Evolutionary conservation across 1,140 invertebrate genomes (phyloP), one percentile per base, ranked within the genome.

Genomic region (Holotrichia oblita): DNA sequence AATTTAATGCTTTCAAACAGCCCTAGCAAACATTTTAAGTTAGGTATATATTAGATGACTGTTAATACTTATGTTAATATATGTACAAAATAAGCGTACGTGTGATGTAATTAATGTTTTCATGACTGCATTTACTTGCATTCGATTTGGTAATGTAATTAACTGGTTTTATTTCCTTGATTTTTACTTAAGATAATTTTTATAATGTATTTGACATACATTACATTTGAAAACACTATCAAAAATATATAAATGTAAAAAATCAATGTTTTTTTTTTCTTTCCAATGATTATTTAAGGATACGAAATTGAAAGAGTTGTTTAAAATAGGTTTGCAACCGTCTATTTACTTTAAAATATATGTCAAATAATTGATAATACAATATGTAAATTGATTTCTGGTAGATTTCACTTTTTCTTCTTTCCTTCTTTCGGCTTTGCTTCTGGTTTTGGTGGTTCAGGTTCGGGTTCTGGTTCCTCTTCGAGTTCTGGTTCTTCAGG

Each of bases 1-100:
- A 90, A 48, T 93, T 94, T 88, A 91, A 91, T 81, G 93, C 92
- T 79, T 94, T 93, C 79, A 85, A 83, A 76, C 74, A 76, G 12
- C 17, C 24, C 3, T 76, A 76, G 40, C 24, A 48, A 20, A 42
- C 20, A 10, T n/a, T 61, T 20, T 61, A 61, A 61, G 1, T 48
- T 48, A 17, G 10, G 10, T 22, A 27, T 22, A 40, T 73, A 10
- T 73, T 73, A 22, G 14, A 2, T 40, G 40, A 74, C 40, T 74
- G 40, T 74, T 41, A 6, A 44, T 17, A n/a, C 40, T 24, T 74
- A 40, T 74, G 20, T 76, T 76, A 76, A 20, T 55, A 55, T 14
- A n/a, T 55, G 48, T 55, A 55, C 48, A 55, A 55, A 55, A n/a
- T 55, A 55, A 55, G 42, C 17, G 48, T 55, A 64, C 6, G 55